phyloP scores from a whole-genome alignment of 2,888 invertebrate species.

The Brachyopa scutellaris region DNA sequence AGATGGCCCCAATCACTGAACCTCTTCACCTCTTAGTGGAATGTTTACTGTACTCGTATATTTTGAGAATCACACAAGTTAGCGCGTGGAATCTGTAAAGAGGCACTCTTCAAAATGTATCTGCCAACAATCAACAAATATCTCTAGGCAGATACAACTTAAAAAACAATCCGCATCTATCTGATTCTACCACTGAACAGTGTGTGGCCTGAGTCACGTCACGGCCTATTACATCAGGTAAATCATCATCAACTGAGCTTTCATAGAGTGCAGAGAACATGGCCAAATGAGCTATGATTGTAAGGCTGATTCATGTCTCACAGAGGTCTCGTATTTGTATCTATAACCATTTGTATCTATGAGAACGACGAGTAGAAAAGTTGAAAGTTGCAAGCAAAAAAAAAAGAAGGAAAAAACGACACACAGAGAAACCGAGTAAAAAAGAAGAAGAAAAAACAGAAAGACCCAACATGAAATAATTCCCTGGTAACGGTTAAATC shows the following conservation, averaged over 20 bases:
- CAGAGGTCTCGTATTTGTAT: constrained; percentile 42
- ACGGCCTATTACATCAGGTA: constrained; percentile 66
- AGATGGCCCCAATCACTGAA: too few species aligned
- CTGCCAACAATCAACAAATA: constrained; percentile 15
- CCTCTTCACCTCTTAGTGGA: not conserved
- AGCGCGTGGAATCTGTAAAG: not conserved
- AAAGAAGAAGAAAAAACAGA: constrained; percentile 8
- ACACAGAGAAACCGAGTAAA: constrained; percentile 23
- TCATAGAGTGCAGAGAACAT: constrained; percentile 30
- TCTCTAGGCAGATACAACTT: too few species aligned
- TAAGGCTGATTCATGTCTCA: constrained; percentile 52
- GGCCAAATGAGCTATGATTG: constrained; percentile 63
- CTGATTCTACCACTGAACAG: constrained; percentile 39
- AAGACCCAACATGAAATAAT: constrained; percentile 53
- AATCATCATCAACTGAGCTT: constrained; percentile 46
- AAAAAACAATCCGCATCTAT: too few species aligned
- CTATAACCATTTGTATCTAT: constrained; percentile 35
- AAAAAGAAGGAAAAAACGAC: not conserved
- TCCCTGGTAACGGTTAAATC: constrained; percentile 68
- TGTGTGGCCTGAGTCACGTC: constrained; percentile 57
- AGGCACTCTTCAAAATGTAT: constrained; percentile 8
- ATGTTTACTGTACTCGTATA: too few species aligned
- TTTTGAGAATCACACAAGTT: constrained; percentile 7
- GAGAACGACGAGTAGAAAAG: constrained; percentile 32
- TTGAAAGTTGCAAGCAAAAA: constrained; percentile 46